These are phyloP conservation scores for Nasalis larvatus DNA, from an alignment of 2,113 vertebrate genomes.

Conservation along the genomic window DNA sequence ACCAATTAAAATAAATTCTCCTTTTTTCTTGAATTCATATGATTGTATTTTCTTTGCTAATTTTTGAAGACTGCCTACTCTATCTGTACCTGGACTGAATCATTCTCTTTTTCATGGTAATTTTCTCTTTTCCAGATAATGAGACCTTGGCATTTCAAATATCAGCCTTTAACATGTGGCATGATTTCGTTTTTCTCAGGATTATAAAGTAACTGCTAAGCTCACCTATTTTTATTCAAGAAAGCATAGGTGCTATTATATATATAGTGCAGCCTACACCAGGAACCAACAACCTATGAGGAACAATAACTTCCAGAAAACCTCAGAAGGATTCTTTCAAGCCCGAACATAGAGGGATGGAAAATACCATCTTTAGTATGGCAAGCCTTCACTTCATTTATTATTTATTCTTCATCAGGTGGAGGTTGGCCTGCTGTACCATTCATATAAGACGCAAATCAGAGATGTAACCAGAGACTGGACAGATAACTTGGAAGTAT, in stretches of 20 bases:
- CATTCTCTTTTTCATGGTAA: slow-evolving; percentile 58
- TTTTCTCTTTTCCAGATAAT: slow-evolving; percentile 60
- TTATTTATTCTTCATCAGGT: not conserved
- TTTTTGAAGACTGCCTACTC: not conserved
- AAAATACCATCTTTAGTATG: not conserved
- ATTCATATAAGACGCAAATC: not conserved
- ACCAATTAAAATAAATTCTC: slow-evolving; percentile 55
- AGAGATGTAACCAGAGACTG: not conserved
- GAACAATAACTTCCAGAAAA: not conserved
- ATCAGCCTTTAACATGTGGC: slow-evolving; percentile 70
- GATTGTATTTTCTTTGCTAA: slow-evolving; percentile 28
- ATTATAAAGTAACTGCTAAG: slow-evolving; percentile 62
- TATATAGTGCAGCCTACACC: not conserved
- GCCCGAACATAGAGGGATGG: not conserved
- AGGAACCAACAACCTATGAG: not conserved
- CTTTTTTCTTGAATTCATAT: slow-evolving; percentile 33
- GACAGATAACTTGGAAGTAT: not conserved
- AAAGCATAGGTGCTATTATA: not conserved
- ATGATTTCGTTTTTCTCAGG: slow-evolving; percentile 74
- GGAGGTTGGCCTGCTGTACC: not conserved
- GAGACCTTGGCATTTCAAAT: slow-evolving; percentile 76
- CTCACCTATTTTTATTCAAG: slow-evolving; percentile 55
- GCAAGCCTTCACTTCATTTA: not conserved
- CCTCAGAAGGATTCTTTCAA: not conserved
- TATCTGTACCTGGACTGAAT: slow-evolving; percentile 51